Conservation (phyloP, 2,113 vertebrate genomes). For the Poecile atricapillus region DNA sequence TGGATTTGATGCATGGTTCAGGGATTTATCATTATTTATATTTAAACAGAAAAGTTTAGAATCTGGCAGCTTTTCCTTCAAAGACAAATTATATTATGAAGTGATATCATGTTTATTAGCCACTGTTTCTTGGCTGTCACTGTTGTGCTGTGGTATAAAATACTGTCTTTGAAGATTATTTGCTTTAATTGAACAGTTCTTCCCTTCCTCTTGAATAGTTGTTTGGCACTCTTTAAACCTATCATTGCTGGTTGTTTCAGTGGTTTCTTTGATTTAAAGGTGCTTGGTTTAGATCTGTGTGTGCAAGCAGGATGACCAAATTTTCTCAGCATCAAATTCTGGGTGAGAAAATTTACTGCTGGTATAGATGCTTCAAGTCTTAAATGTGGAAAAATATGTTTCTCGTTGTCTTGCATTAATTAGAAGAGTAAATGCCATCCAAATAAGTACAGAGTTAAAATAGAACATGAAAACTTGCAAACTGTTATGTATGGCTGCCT, state of each 20-base stretch:
- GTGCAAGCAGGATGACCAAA: not conserved
- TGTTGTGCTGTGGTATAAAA: not conserved
- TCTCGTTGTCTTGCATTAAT: not conserved
- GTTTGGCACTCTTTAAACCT: not conserved
- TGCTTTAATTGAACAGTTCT: not conserved
- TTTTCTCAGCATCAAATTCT: not conserved
- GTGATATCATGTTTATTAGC: not conserved
- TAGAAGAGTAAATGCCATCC: not conserved
- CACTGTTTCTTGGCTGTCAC: not conserved
- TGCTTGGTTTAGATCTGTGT: not conserved
- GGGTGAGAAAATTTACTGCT: not conserved
- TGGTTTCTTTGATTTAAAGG: not conserved
- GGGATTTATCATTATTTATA: not conserved
- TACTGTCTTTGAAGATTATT: not conserved
- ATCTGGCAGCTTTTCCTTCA: not conserved
- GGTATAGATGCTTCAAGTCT: not conserved
- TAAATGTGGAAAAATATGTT: not conserved
- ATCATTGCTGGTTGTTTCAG: not conserved
- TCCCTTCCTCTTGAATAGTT: not conserved
- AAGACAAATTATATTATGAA: not conserved
- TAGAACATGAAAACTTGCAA: not conserved
- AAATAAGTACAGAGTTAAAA: not conserved
- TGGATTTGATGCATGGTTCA: not conserved
- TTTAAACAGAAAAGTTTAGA: not conserved
- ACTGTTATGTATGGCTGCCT: fast-evolving